Evolutionary conservation across 2,888 invertebrate species (phyloP), one percentile per base, ranked within the genome.

Genomic region (Leptogaster cylindrica): DNA sequence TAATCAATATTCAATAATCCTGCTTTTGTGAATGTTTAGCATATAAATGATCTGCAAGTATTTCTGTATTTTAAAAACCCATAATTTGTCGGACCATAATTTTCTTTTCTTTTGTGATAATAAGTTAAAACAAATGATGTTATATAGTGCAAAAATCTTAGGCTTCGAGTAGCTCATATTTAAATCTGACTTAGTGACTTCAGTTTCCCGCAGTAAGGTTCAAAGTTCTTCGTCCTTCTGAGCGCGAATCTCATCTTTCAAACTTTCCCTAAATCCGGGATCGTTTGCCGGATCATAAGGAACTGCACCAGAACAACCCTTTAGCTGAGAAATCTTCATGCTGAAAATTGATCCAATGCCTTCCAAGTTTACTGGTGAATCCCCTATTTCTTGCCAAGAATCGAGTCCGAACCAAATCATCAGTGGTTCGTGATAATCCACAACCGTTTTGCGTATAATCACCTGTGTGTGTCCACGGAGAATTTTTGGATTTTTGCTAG

Each of bases 371-470:
- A 77, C 72, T 20, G 79, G 73, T 14, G 77, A 75, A 1, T 74
- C 73, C 63, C 87, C 86, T 70, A 90, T 89, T 67, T 84, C 83
- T 28, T 85, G 81, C 77, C 89, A 84, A 1, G 86, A 85, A 76
- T 91, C 91, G 1, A 79, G 79, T 27, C 89, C 90, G 63, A 85
- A 83, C 71, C 87, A 85, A 66, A 91, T 83, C 67, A 85, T 82
- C 8, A 91, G 74, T 0, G 90, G 87, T 73, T 89, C 89, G 76
- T 86, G 89, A 73, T 86, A 85, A 75, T 91, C 90, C 71, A 74
- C 76, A 4, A 72, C 72, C 58, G 77, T 75, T 0, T 72, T 66
- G n/a, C n/a, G n/a, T n/a, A n/a, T n/a, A n/a, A n/a, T n/a, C n/a
- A n/a, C n/a, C n/a, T n/a, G n/a, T n/a, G n/a, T n/a, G n/a, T n/a